Base-by-base conservation (phyloP, 2,888 invertebrate genomes). In the Aporophyla lueneburgensis region DNA sequence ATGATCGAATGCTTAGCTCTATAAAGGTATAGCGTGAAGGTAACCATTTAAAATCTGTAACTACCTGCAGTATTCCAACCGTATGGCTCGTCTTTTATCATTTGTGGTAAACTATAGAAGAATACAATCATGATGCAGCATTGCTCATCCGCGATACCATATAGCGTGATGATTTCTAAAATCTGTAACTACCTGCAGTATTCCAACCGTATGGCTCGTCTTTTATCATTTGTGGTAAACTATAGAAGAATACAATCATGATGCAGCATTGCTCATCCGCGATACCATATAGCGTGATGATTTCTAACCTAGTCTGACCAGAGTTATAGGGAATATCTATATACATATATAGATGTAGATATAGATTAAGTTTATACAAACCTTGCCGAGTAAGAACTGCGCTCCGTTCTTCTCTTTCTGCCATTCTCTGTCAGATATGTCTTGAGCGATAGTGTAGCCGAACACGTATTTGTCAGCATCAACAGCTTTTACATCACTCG, bases 341-440 rank as follows among this genome's bases (percentile, higher is more conserved):
- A 53, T 10, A 21, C 21, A 3, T 53, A 53, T n/a, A 21, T 53
- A 9, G 21, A 46, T 46, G 46, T 46, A 2, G 33, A 33, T 33
- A 21, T 51, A 19, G 54, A 27, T 16, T 14, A 27, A 27, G 27
- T 58, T 9, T 58, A 58, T 40, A 74, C 78, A 49, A 59, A 94
- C 94, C 93, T 94, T 94, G 5, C 94, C 94, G 0, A 94, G 89
- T 24, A 95, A 70, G 73, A 95, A 94, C 83, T 95, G 94, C 0
- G 98, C 98, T 12, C 98, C 98, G 87, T 99, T 98, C 53, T 97
- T 97, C 54, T 97, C 97, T 86, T 98, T 98, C 93, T 98, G 98
- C 99, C 99, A 99, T 91, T 99, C 99, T 61, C 99, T 96, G 0
- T 98, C 99, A 68, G 98, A 97, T 65, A 99, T 98, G 93, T 99